Evolutionary conservation across 37 sponge, comb jelly and placozoan genomes (phyloP).

Genomic region (Ephydatia muelleri): DNA sequence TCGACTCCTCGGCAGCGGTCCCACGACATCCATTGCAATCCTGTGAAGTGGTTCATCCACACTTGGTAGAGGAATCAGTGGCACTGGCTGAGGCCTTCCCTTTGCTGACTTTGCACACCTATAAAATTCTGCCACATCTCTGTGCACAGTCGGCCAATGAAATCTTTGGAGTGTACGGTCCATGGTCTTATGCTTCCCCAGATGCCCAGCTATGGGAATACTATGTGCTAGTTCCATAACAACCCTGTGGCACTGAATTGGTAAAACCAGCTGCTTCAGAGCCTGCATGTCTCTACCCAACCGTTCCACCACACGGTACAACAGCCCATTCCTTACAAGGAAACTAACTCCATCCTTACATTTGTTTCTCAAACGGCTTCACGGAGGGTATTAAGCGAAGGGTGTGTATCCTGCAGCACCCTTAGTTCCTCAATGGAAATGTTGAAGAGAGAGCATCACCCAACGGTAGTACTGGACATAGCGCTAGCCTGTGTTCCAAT

Average conservation of each 20-base stretch:
- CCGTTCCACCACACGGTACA: no score
- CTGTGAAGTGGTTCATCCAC: neutral
- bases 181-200: neutral
- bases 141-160: neutral
- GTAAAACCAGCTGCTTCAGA: neutral
- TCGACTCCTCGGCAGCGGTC: conserved; percentile 1
- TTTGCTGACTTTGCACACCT: neutral
- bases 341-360: no score
- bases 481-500: no score
- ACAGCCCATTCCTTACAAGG: no score
- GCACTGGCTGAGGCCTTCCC: neutral
- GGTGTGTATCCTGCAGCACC: no score
- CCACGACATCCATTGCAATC: conserved; percentile 19
- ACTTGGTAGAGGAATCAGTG: neutral
- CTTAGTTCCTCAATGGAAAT: no score
- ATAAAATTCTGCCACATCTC: neutral
- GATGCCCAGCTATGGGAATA: neutral
- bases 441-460: no score
- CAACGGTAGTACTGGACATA: no score
- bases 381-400: no score
- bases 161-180: neutral
- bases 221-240: neutral
- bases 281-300: no score
- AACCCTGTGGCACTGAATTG: neutral
- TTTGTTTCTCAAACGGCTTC: no score